A percentile compares a stretch with the other conserved stretches of the same genome.
Evolutionary conservation across 2,113 vertebrate genomes (phyloP).

Genomic region (Riparia riparia): DNA sequence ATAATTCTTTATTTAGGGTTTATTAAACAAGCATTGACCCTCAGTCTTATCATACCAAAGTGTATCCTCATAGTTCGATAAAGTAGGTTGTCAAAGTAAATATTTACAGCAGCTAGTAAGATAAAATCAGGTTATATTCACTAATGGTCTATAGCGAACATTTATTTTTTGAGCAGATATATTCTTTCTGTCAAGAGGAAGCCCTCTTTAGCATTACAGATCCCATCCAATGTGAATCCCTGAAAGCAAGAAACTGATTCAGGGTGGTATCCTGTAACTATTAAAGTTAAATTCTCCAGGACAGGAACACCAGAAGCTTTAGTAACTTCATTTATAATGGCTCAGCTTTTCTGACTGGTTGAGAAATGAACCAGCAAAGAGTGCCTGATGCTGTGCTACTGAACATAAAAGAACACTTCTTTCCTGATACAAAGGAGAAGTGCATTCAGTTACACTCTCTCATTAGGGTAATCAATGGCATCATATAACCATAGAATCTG

Average conservation of each 20-base stretch:
- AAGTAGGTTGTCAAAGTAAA: constrained; percentile 54
- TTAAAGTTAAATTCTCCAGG: not conserved
- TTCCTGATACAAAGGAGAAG: not conserved
- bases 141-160: constrained; percentile 42
- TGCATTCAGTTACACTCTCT: not conserved
- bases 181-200: not conserved
- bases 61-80: constrained; percentile 27
- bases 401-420: not conserved
- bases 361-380: not conserved
- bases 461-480: not conserved
- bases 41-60: constrained; percentile 43
- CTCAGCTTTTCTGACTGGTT: not conserved
- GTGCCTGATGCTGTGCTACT: not conserved
- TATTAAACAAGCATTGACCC: constrained; percentile 60
- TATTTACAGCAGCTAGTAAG: constrained; percentile 53
- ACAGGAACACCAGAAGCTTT: not conserved
- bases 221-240: not conserved
- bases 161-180: constrained; percentile 30
- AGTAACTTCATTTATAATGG: not conserved
- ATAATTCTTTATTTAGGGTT: constrained; percentile 67
- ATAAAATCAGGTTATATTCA: constrained; percentile 56
- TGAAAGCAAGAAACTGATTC: not conserved
- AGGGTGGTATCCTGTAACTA: not conserved
- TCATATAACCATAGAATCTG: not conserved
- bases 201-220: not conserved